These are phyloP conservation scores for Erythrolamprus reginae DNA, from an alignment of 2,113 vertebrate species.

Conservation along the genomic window DNA sequence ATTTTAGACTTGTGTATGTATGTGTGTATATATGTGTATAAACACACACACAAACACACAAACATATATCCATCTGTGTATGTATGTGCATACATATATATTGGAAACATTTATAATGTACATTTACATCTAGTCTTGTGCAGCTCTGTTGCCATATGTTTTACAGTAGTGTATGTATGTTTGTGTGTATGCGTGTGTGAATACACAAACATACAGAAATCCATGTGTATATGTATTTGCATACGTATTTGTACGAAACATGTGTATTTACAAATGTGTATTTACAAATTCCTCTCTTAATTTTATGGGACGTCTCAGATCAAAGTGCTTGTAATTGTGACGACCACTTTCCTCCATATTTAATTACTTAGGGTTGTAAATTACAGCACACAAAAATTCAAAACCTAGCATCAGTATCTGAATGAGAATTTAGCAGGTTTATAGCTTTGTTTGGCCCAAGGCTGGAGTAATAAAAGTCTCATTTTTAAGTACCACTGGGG, in stretches of 20 bases:
- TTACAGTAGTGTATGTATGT: background rate
- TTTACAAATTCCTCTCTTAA: constrained; percentile 56
- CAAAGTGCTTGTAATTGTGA: constrained; percentile 54
- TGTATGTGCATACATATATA: too few species aligned
- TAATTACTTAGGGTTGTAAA: constrained; percentile 67
- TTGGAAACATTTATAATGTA: too few species aligned
- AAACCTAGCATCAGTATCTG: constrained; percentile 59
- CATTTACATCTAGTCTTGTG: constrained; percentile 19
- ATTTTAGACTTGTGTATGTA: background rate
- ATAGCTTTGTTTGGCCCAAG: constrained; percentile 72
- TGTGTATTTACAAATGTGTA: constrained; percentile 57
- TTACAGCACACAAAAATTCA: constrained; percentile 60
- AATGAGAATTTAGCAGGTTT: constrained; percentile 71
- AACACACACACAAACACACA: too few species aligned
- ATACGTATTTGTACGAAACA: constrained; percentile 25
- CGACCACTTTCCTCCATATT: constrained; percentile 64
- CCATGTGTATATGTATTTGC: background rate
- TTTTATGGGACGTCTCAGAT: constrained; percentile 62
- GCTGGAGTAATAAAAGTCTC: constrained; percentile 76
- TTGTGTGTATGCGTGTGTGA: background rate
- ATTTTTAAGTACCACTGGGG: constrained; percentile 74
- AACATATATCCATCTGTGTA: too few species aligned
- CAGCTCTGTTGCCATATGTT: constrained; percentile 37
- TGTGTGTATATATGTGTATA: background rate
- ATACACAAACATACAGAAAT: background rate